Evolutionary conservation across 1,140 invertebrate genomes (phyloP), one percentile per base, ranked within the genome.

Genomic region (Antheraea mylitta): DNA sequence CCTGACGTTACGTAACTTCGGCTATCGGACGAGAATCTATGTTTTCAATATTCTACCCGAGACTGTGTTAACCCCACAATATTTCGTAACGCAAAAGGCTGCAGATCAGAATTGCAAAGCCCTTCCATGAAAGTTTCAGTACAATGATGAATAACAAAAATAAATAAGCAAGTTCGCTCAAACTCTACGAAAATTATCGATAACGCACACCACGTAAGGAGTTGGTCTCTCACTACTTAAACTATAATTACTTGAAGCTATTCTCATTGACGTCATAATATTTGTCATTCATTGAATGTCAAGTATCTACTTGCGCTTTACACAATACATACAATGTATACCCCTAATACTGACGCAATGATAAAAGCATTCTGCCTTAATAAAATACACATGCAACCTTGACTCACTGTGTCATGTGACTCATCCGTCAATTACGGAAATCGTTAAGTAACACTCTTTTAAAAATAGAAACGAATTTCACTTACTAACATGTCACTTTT

Each of bases 331-430:
- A 63, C 9, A 63, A 4, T 30, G 22, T 30, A 4, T 30, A 30
- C 22, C 22, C 11, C 13, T 11, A 0, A 37, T 13, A 37, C 37
- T 16, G 61, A 30, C 61, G 61, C 61, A 37, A 63, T n/a, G 61
- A 63, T 37, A 63, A 30, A 63, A 16, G 2, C 61, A 63, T 37
- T 63, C 61, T 16, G 13, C 37, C 61, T 63, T 53, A 30, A 37
- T 63, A 30, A 63, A 63, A 63, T 63, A 63, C 61, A 63, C 37
- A n/a, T 53, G 45, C 45, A 53, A 53, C 45, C 45, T 53, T 53
- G 45, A 53, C 45, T 53, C 45, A 53, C 16, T 53, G 45, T 53
- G 45, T 13, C 11, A 53, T 16, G 45, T 53, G 45, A 53, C 16
- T 53, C 45, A 53, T 53, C 16, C 16, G 45, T 53, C 45, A 53